phyloP scores from a whole-genome alignment of 2,888 invertebrate genomes.

The Clostera curtula region DNA sequence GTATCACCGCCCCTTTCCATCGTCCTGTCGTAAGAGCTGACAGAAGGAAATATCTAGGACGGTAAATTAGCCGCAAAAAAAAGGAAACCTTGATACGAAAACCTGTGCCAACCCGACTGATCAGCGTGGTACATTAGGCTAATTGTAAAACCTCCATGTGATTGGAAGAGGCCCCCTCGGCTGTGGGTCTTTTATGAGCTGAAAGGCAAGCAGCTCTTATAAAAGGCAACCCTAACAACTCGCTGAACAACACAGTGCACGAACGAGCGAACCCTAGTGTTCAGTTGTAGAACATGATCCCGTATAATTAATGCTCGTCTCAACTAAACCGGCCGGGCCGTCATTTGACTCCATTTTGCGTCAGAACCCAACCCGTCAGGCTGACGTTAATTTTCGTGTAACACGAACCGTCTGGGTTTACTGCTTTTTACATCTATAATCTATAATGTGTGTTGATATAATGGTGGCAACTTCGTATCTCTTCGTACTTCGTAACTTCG shows the following conservation, averaged over 20 bases:
- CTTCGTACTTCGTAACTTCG: too few relatives aligned
- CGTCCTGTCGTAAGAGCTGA: too few relatives aligned
- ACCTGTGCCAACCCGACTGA: too few relatives aligned
- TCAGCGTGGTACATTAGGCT: too few relatives aligned
- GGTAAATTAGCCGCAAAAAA: too few relatives aligned
- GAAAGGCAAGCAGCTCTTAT: background rate
- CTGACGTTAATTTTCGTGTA: constrained; percentile 60
- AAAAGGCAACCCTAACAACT: constrained; percentile 1
- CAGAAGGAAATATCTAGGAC: too few relatives aligned
- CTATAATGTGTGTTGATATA: constrained; percentile 17
- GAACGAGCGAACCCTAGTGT: constrained; percentile 25
- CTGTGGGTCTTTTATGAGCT: too few relatives aligned
- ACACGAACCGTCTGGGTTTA: constrained; percentile 48
- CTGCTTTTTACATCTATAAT: constrained; percentile 24
- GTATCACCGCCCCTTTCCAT: too few relatives aligned
- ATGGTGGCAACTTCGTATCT: too few relatives aligned
- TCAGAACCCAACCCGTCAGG: constrained; percentile 34
- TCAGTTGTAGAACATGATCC: constrained; percentile 43
- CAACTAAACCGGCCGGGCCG: constrained; percentile 40
- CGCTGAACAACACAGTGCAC: constrained; percentile 17
- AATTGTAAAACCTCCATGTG: too few relatives aligned
- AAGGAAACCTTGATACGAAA: too few relatives aligned
- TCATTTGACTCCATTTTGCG: constrained; percentile 36
- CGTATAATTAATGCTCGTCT: constrained; percentile 58
- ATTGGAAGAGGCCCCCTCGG: too few relatives aligned